phyloP scores from a whole-genome alignment of 2,113 vertebrate genomes.

The Halcyon malimbica region DNA sequence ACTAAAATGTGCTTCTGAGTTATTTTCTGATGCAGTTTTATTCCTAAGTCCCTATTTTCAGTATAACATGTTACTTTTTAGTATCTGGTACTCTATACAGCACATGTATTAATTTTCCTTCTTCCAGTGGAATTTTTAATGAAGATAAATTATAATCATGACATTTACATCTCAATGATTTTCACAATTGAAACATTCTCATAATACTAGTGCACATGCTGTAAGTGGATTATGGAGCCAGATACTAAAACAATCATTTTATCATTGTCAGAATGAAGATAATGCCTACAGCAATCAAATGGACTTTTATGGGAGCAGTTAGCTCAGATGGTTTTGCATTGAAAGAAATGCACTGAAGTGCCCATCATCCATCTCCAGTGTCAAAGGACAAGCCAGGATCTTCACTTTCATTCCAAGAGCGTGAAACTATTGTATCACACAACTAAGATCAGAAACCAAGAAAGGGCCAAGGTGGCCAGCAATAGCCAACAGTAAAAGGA shows the following conservation, averaged over 20 bases:
- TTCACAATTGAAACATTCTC: constrained; percentile 48
- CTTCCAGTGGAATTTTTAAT: constrained; percentile 50
- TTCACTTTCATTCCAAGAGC: neutral
- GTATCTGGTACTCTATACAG: neutral
- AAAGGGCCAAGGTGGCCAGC: neutral
- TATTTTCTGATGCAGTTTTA: neutral
- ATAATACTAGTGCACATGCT: constrained; percentile 33
- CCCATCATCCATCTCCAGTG: constrained; percentile 26
- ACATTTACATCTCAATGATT: constrained; percentile 72
- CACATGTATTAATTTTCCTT: constrained; percentile 21
- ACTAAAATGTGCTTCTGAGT: neutral
- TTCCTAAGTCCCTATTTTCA: neutral
- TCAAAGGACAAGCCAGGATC: constrained; percentile 8
- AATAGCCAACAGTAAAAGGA: neutral
- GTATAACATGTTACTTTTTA: neutral
- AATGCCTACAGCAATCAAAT: constrained; percentile 56
- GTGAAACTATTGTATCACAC: neutral
- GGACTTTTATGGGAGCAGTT: constrained; percentile 56
- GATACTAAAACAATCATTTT: constrained; percentile 63
- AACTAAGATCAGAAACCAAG: neutral
- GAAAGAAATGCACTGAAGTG: constrained; percentile 9
- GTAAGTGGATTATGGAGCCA: constrained; percentile 55
- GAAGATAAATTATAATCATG: constrained; percentile 62
- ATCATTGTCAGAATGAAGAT: constrained; percentile 67
- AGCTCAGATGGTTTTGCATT: constrained; percentile 44